Conservation (phyloP, 2,113 vertebrate species). For the Rynchops niger region DNA sequence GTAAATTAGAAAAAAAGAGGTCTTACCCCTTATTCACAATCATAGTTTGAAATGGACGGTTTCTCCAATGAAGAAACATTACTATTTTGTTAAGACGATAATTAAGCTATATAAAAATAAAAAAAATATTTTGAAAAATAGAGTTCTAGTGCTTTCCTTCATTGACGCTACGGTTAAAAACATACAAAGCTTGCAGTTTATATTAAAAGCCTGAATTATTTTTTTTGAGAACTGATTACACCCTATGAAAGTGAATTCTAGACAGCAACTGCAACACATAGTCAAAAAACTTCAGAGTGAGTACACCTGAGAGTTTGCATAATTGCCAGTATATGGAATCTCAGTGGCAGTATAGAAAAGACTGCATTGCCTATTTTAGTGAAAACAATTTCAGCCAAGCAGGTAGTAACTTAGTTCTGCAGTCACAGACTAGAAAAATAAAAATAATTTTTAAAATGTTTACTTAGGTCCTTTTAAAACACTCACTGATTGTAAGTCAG, state of each 20-base stretch:
- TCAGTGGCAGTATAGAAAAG: background rate
- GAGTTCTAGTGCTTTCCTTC: background rate
- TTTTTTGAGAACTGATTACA: background rate
- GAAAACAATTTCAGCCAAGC: constrained; percentile 12
- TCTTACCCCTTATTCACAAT: background rate
- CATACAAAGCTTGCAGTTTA: background rate
- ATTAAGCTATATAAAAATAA: background rate
- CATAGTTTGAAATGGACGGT: background rate
- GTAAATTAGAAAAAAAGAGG: background rate
- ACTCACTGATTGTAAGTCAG: background rate
- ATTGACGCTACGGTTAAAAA: background rate
- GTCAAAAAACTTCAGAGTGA: background rate
- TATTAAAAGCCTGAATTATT: background rate
- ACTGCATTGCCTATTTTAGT: background rate
- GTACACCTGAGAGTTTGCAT: background rate
- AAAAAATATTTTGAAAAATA: background rate
- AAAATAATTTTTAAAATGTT: background rate
- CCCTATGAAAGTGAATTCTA: background rate
- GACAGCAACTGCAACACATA: background rate
- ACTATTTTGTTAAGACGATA: background rate
- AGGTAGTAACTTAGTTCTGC: background rate
- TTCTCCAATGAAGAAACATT: background rate
- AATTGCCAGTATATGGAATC: background rate
- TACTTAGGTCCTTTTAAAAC: background rate
- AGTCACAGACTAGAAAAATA: background rate